Conservation (phyloP, 2,888 invertebrate genomes). For the Diarsia brunnea region DNA sequence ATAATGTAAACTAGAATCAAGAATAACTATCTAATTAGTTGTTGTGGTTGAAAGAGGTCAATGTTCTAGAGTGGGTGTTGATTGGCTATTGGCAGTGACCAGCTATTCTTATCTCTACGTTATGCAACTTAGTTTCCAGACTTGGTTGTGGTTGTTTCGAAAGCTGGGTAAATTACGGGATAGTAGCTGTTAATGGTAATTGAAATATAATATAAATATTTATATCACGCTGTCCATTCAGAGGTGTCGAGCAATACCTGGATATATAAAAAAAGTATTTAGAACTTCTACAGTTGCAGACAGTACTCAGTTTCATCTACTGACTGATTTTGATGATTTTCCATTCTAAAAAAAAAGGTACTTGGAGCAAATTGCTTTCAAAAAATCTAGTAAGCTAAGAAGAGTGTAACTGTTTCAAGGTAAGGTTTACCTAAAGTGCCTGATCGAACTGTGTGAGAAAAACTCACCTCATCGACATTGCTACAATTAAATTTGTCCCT, state of each 20-base stretch:
- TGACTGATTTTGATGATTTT: too few species aligned
- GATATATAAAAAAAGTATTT: background rate
- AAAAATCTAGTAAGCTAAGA: background rate
- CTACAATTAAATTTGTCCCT: background rate
- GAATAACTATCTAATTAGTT: constrained; percentile 19
- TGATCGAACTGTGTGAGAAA: background rate
- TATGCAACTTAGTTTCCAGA: constrained; percentile 28
- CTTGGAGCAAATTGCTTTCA: too few species aligned
- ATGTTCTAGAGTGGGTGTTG: constrained; percentile 25
- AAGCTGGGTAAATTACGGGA: background rate
- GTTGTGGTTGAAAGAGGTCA: constrained; percentile 32
- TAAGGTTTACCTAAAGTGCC: background rate
- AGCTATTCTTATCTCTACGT: constrained; percentile 18
- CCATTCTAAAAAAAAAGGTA: too few species aligned
- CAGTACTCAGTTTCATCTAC: too few species aligned
- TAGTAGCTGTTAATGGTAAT: background rate
- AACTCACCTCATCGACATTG: background rate
- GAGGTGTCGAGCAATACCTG: too few species aligned
- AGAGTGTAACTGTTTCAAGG: background rate
- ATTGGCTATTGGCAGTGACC: constrained; percentile 21
- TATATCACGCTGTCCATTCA: background rate
- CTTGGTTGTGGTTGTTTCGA: constrained; percentile 7
- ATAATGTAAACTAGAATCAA: constrained; percentile 16
- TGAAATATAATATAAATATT: background rate
- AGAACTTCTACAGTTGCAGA: background rate